Percentiles rank a stretch among this genome's conserved stretches.
Conservation (phyloP, 2,888 invertebrate genomes). For the Eurytoma adleriae region DNA sequence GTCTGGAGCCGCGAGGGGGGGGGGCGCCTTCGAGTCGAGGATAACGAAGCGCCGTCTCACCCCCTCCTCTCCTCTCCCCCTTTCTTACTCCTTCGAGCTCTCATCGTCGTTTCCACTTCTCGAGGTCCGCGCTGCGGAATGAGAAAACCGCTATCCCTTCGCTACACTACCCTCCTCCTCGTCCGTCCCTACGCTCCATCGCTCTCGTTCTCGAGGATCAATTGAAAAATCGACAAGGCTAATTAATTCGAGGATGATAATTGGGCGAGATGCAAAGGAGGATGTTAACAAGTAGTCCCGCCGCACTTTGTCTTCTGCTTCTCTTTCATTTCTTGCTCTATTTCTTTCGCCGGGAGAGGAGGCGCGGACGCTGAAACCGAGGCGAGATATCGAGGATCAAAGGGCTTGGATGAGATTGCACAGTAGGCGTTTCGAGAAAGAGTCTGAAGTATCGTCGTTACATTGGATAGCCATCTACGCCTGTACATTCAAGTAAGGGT, state of each 20-base stretch:
- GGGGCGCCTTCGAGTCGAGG: constrained; percentile 63
- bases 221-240: constrained; percentile 67
- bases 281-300: constrained; percentile 19
- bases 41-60: constrained; percentile 69
- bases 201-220: constrained; percentile 58
- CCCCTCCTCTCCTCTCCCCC: background rate
- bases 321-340: background rate
- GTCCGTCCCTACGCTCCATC: background rate
- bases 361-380: background rate
- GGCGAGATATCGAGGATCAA: background rate
- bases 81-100: constrained; percentile 20
- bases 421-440: too few species aligned
- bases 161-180: too few species aligned
- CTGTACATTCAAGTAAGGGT: too few species aligned
- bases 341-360: background rate
- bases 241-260: constrained; percentile 66
- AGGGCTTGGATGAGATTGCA: too few species aligned
- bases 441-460: too few species aligned
- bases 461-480: too few species aligned
- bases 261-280: background rate
- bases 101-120: constrained; percentile 34
- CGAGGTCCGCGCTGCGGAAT: constrained; percentile 20
- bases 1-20: constrained; percentile 58
- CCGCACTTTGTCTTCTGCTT: background rate
- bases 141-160: constrained; percentile 24